These are phyloP conservation scores for Tursiops truncatus DNA, from an alignment of 2,113 vertebrate genomes.

Conservation along the genomic window DNA sequence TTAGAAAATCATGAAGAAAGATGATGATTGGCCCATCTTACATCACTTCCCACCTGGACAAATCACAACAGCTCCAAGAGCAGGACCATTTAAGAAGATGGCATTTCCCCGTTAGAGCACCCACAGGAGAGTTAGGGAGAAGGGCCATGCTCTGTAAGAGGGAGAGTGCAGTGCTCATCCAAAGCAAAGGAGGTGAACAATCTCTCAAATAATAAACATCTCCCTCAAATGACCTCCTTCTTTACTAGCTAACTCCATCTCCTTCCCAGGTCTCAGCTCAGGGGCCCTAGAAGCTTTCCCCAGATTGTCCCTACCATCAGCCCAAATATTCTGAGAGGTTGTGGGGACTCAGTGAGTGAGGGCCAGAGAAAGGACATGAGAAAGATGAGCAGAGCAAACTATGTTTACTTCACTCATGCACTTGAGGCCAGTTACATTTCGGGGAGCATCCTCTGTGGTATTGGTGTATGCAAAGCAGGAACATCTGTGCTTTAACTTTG, in stretches of 20 bases:
- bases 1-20: not conserved
- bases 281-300: not conserved
- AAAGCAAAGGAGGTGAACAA: not conserved
- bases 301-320: not conserved
- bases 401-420: not conserved
- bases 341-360: not conserved
- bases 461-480: not conserved
- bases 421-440: not conserved
- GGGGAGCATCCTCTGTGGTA: not conserved
- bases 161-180: not conserved
- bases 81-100: not conserved
- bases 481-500: not conserved
- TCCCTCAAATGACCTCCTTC: not conserved
- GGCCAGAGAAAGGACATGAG: not conserved
- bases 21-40: not conserved
- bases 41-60: not conserved
- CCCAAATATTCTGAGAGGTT: not conserved
- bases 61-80: not conserved
- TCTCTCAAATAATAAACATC: not conserved
- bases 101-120: not conserved
- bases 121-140: accelerated
- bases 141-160: not conserved
- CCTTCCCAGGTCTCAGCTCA: not conserved
- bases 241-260: not conserved
- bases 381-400: not conserved